Evolutionary conservation across 2,113 vertebrate genomes (phyloP).

Genomic region (Gopherus flavomarginatus): DNA sequence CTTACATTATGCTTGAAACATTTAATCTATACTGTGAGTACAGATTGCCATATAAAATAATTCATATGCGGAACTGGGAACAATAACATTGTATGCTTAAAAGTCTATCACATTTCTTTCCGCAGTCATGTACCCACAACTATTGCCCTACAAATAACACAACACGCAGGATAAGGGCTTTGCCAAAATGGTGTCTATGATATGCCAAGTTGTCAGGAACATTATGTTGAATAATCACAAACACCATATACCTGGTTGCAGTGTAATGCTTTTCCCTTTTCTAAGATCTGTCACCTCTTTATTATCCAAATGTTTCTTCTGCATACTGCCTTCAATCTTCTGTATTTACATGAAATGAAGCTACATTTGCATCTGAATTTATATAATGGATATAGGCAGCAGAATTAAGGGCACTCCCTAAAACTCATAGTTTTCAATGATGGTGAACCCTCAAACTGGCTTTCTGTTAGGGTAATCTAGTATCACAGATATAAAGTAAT

Average conservation of each 20-base stretch:
- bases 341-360: neutral
- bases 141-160: constrained; percentile 28
- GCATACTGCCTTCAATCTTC: neutral
- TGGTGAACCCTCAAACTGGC: neutral
- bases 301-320: neutral
- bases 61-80: neutral
- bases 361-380: neutral
- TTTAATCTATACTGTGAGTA: neutral
- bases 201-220: neutral
- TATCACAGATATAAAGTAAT: constrained; percentile 4
- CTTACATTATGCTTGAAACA: neutral
- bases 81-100: neutral
- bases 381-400: neutral
- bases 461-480: neutral
- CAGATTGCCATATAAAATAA: neutral
- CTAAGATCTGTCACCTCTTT: neutral
- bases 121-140: neutral
- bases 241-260: neutral
- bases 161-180: neutral
- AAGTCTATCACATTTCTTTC: neutral
- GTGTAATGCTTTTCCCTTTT: neutral
- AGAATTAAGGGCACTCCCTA: neutral
- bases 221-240: neutral
- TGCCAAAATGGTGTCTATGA: neutral
- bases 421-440: neutral